These are phyloP conservation scores for Oreochromis mossambicus DNA, from an alignment of 2,797 vertebrate species.

Conservation along the genomic window DNA sequence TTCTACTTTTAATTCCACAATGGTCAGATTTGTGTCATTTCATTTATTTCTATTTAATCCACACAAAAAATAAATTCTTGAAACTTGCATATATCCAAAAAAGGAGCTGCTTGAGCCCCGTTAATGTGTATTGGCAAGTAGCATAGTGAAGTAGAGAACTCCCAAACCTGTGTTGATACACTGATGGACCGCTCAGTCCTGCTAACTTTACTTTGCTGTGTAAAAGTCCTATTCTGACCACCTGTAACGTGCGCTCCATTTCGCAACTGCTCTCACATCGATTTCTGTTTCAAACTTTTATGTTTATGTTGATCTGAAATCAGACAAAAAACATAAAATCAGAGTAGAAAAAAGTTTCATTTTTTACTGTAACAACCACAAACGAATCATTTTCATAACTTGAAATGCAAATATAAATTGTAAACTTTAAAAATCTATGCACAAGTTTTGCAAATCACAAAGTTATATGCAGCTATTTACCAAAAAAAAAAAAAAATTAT, in stretches of 20 bases:
- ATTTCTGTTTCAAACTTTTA: background rate
- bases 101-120: background rate
- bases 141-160: background rate
- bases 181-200: background rate
- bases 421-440: background rate
- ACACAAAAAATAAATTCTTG: background rate
- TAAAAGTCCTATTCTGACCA: background rate
- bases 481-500: too few species aligned
- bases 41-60: background rate
- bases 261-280: rapidly evolving
- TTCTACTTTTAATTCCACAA: background rate
- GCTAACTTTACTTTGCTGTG: background rate
- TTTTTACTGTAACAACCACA: background rate
- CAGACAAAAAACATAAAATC: background rate
- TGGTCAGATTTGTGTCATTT: background rate
- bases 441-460: background rate
- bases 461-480: background rate
- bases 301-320: background rate
- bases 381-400: background rate
- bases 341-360: background rate
- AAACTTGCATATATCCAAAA: background rate
- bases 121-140: background rate
- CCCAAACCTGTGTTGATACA: background rate
- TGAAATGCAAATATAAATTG: background rate
- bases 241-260: background rate